Evolutionary conservation across 2,797 vertebrate genomes (phyloP), one percentile per base, ranked within the genome.

Genomic region (Syngnathus rostellatus): DNA sequence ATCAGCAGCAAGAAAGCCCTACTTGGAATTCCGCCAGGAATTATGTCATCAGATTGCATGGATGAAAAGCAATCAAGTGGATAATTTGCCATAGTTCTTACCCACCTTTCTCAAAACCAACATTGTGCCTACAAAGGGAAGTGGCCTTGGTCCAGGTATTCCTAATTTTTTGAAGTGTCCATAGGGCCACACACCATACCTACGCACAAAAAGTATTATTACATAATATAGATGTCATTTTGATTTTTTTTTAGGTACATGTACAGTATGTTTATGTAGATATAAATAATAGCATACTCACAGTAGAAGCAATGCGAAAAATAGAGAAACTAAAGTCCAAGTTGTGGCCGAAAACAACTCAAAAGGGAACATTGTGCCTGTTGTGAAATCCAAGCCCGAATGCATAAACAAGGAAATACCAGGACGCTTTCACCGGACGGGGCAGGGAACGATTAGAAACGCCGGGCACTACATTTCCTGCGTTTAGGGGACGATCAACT

Each of bases 131-230:
- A 89, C 0, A n/a, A 86, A 89, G 54, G 91, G 91, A 51, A 77
- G 41, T 0, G 89, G 87, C 3, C 11, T 86, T 21, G 91, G 91
- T 81, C 90, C 90, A 0, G 69, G 45, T 41, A 92, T 81, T 39
- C 85, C 87, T 53, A 87, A 12, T 19, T 89, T 90, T 59, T 68
- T 89, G 64, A 89, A 89, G 64, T 78, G 48, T 5, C 68, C 16
- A 63, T 78, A 73, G 0, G 90, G 86, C 89, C 88, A 88, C 46
- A 81, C 68, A 5, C 87, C 62, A 60, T 89, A 92, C 46, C 91
- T 92, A 11, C 1, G 64, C 11, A 16, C 9, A 23, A 16, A 39
- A 6, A n/a, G 19, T 25, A 31, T 39, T 25, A 31, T 39, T 9
- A 45, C 19, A 5, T 45, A 9, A 61, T 19, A 37, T 10, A 8